Percentiles rank a stretch among this genome's conserved stretches.
Evolutionary conservation across 1,140 invertebrate species (phyloP).

Genomic region (Arion vulgaris): DNA sequence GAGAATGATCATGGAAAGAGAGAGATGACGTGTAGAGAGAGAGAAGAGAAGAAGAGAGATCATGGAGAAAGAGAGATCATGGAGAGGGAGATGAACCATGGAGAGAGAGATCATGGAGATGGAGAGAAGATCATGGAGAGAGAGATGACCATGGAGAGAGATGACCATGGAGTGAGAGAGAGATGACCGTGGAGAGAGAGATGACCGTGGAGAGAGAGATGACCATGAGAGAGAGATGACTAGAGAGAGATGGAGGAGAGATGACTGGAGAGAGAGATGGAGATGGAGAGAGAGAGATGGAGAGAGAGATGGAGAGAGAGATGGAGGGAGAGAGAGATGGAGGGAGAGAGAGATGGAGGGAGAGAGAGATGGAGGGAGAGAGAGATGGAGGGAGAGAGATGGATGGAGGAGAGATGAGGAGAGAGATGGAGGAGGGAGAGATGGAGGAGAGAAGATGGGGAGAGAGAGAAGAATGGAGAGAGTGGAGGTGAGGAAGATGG

Average conservation of each 20-base stretch:
- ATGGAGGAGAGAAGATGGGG: too few species aligned
- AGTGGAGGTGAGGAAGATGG: too few species aligned
- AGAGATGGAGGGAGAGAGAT: background rate
- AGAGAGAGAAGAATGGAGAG: too few species aligned
- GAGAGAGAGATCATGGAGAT: background rate
- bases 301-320: too few species aligned
- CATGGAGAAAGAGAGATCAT: too few species aligned
- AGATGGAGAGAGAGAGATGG: too few species aligned
- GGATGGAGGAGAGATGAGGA: too few species aligned
- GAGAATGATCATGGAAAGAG: background rate
- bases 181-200: background rate
- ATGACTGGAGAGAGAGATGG: too few species aligned
- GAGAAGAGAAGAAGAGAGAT: too few species aligned
- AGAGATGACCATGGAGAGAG: too few species aligned
- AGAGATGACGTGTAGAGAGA: too few species aligned
- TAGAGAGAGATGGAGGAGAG: slow-evolving; percentile 1
- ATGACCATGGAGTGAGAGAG: background rate
- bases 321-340: background rate
- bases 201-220: background rate
- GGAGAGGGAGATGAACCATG: background rate
- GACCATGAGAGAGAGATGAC: slow-evolving; percentile 1
- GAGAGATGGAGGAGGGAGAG: too few species aligned
- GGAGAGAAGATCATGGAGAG: slow-evolving; percentile 1
- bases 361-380: slow-evolving; percentile 10
- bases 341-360: slow-evolving; percentile 3